Conservation (phyloP, 2,888 invertebrate genomes). For the Xylocampa areola region DNA sequence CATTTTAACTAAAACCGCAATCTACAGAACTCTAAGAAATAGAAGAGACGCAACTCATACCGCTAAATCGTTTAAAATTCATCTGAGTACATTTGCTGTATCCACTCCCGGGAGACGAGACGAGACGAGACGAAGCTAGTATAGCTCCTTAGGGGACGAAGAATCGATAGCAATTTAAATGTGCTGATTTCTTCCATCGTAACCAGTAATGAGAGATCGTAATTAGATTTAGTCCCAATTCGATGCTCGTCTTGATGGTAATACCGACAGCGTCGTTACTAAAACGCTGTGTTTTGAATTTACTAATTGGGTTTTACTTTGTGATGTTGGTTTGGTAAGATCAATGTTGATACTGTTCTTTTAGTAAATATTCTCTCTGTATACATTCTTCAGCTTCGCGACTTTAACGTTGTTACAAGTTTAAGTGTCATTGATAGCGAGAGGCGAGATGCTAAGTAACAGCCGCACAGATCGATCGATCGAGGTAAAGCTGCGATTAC, state of each 20-base stretch:
- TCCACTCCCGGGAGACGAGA: slow-evolving; percentile 36
- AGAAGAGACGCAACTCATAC: slow-evolving; percentile 30
- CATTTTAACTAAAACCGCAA: slow-evolving; percentile 5
- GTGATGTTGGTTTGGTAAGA: slow-evolving; percentile 5
- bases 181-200: slow-evolving; percentile 73
- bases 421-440: no score
- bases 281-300: slow-evolving; percentile 51
- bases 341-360: slow-evolving; percentile 9
- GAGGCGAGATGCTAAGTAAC: no score
- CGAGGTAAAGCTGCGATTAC: no score
- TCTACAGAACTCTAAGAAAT: slow-evolving; percentile 29
- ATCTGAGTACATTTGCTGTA: slow-evolving; percentile 59
- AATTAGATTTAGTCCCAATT: slow-evolving; percentile 76
- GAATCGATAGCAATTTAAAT: slow-evolving; percentile 73
- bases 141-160: slow-evolving; percentile 60
- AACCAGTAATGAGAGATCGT: slow-evolving; percentile 77
- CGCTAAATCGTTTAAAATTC: slow-evolving; percentile 66
- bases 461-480: no score
- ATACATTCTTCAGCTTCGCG: no score
- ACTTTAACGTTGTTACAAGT: no score
- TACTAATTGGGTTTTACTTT: slow-evolving; percentile 50
- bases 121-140: slow-evolving; percentile 49
- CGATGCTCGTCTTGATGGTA: slow-evolving; percentile 36
- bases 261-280: slow-evolving; percentile 33
- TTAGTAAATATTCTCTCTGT: no score